Conservation (phyloP, 2,888 invertebrate genomes). For the Drosophila picticornis region DNA sequence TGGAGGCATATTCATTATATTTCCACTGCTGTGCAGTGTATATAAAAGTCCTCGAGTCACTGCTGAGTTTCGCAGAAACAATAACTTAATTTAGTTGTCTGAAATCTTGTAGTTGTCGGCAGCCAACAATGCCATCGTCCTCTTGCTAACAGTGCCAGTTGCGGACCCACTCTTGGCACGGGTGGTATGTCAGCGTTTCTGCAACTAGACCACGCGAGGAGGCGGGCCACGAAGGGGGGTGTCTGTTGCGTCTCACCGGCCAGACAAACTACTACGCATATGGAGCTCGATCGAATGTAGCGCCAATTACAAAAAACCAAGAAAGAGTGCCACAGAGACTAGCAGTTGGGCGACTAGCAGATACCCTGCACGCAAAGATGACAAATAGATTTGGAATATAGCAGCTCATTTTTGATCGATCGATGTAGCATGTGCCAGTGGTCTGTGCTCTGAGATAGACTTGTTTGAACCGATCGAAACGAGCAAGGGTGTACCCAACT, state of each 20-base stretch:
- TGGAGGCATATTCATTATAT: neutral
- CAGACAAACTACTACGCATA: slow-evolving; percentile 56
- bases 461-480: neutral
- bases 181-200: slow-evolving; percentile 80
- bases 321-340: neutral
- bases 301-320: slow-evolving; percentile 77
- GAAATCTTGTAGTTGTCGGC: slow-evolving; percentile 65
- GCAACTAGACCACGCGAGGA: slow-evolving; percentile 31
- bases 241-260: neutral
- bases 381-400: neutral
- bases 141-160: slow-evolving; percentile 13
- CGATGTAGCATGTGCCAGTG: too few species aligned
- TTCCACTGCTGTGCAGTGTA: slow-evolving; percentile 38
- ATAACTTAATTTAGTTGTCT: slow-evolving; percentile 83
- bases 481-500: neutral
- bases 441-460: neutral
- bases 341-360: neutral
- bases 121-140: slow-evolving; percentile 32
- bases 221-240: neutral
- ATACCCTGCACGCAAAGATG: neutral
- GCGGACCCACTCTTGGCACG: slow-evolving; percentile 50
- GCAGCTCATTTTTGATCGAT: neutral
- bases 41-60: slow-evolving; percentile 8
- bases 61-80: slow-evolving; percentile 54
- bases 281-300: slow-evolving; percentile 51